Conservation (phyloP, 2,797 vertebrate genomes). For the Xenentodon cancila region DNA sequence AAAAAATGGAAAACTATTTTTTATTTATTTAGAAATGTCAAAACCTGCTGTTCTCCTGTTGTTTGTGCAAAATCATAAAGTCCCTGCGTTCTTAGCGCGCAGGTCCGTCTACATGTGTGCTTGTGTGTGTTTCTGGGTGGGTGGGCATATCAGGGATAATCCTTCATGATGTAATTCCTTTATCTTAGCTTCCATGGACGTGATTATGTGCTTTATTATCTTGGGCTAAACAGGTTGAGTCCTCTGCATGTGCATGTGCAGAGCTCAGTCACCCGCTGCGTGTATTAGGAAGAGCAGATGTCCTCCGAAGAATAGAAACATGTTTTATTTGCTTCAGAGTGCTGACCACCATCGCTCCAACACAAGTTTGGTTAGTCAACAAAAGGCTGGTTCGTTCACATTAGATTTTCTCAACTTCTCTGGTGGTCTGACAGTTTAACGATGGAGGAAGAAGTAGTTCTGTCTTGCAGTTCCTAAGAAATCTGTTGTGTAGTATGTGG, state of each 20-base stretch:
- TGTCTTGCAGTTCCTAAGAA: neutral
- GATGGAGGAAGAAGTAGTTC: neutral
- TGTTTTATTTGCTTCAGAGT: conserved; percentile 33
- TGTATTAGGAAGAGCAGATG: conserved; percentile 41
- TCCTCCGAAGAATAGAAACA: conserved; percentile 42
- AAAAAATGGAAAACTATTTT: conserved; percentile 13
- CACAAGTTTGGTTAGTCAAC: no score
- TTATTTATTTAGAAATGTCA: conserved; percentile 14
- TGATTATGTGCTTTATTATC: conserved; percentile 69
- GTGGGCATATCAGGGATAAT: conserved; percentile 57
- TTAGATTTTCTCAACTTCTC: neutral
- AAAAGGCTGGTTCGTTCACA: neutral
- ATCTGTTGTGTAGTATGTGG: neutral
- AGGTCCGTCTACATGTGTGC: conserved; percentile 21
- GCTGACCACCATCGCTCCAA: neutral
- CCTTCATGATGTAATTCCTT: conserved; percentile 64
- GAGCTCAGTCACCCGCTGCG: conserved; percentile 53
- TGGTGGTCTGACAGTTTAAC: neutral
- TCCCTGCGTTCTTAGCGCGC: conserved; percentile 17
- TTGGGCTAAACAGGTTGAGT: conserved; percentile 51
- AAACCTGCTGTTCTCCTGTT: neutral
- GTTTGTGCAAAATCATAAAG: conserved; percentile 18
- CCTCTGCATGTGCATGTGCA: conserved; percentile 23
- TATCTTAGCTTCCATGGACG: conserved; percentile 61
- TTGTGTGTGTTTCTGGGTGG: conserved; percentile 13